Conservation (phyloP, 2,888 invertebrate species). For the Calameuta pallipes region DNA sequence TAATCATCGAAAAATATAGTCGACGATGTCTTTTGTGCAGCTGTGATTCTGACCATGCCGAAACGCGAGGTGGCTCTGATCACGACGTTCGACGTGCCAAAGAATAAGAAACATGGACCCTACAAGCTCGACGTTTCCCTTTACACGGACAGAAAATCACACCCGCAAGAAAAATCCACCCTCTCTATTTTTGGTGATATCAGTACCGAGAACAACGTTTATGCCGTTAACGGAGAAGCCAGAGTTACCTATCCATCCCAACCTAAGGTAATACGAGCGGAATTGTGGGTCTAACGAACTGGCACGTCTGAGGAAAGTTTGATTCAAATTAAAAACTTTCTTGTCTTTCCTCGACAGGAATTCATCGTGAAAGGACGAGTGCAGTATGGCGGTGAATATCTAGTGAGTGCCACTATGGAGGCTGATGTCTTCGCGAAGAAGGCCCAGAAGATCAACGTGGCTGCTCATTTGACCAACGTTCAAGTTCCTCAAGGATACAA, state of each 20-base stretch:
- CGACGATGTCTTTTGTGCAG: conserved; percentile 53
- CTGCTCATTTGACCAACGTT: conserved; percentile 52
- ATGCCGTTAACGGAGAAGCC: conserved; percentile 70
- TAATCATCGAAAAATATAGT: no score
- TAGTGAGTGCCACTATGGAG: conserved; percentile 64
- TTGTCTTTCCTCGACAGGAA: conserved; percentile 53
- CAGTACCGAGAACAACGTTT: conserved; percentile 66
- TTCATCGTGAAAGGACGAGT: conserved; percentile 66
- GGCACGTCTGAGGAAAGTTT: background rate
- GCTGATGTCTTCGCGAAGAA: conserved; percentile 73
- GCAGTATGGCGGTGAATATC: conserved; percentile 62
- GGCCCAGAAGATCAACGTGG: conserved; percentile 69
- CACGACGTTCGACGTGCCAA: conserved; percentile 59
- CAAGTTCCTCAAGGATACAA: conserved; percentile 61
- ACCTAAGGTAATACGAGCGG: conserved; percentile 67
- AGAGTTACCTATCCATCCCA: conserved; percentile 78
- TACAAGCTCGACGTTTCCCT: conserved; percentile 74
- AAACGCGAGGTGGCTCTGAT: conserved; percentile 76
- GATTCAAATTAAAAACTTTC: no score
- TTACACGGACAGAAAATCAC: conserved; percentile 78
- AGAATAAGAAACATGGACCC: conserved; percentile 68
- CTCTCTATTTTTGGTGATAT: conserved; percentile 70
- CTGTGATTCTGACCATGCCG: conserved; percentile 75
- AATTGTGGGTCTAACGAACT: conserved; percentile 13
- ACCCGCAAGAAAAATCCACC: conserved; percentile 77